Evolutionary conservation across 2,888 invertebrate species (phyloP), one percentile per base, ranked within the genome.

Genomic region (Sceliomorpha sp.): DNA sequence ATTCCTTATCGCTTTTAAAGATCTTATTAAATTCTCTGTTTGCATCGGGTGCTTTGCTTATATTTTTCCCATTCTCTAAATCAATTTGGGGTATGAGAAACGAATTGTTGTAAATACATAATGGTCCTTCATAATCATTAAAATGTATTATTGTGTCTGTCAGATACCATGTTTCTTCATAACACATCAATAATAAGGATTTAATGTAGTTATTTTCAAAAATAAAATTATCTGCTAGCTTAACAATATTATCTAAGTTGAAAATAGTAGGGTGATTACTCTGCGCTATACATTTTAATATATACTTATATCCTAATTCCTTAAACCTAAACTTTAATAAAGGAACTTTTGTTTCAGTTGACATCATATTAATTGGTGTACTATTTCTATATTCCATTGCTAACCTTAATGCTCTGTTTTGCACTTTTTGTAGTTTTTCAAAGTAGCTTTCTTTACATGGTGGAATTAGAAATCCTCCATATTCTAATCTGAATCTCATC

Each of bases 311-410:
- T 13, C 27, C 13, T 17, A 66, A 13, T n/a, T 39, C n/a, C 14
- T 51, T 10, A 9, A 66, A 27, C 47, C 63, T 63, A 13, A 26
- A 15, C 31, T 37, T 0, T 1, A 63, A n/a, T 39, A 1, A 34
- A 5, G 60, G 37, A n/a, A 59, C 27, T 53, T 64, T 64, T 0
- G 60, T 17, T 66, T 64, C 62, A 2, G 50, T 59, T 6, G 40
- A 3, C 6, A 72, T 56, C 6, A 64, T 42, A 42, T 69, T 72
- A 0, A 66, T 66, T 0, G 55, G 72, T 0, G 68, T 69, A 10
- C 56, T 56, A n/a, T 32, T 55, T 12, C 60, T 42, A 27, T 40
- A 68, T 7, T 68, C 71, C 36, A 72, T 45, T 2, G 31, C 44
- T n/a, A 72, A 8, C 37, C 69, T 45, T 3, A 69, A 8, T 4